Percentiles rank a stretch among this genome's conserved stretches.
phyloP scores from a whole-genome alignment of 2,797 vertebrate genomes.

The Gymnodraco acuticeps region DNA sequence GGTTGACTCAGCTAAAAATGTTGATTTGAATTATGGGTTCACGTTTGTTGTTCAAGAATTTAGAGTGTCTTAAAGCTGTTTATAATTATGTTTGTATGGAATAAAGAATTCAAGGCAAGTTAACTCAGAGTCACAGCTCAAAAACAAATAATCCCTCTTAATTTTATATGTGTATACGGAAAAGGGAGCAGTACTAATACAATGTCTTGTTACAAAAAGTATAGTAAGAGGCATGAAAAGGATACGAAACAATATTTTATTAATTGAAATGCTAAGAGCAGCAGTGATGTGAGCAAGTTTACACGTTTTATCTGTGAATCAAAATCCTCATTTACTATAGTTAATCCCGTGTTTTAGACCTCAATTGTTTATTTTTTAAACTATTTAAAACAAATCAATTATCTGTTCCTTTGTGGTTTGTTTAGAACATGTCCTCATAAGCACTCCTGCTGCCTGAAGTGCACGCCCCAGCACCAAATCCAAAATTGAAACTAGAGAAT shows the following conservation, averaged over 20 bases:
- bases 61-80: constrained; percentile 17
- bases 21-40: constrained; percentile 5
- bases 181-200: background rate
- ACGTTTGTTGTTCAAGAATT: constrained; percentile 12
- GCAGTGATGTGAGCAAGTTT: background rate
- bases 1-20: background rate
- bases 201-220: constrained; percentile 1
- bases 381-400: constrained; percentile 12
- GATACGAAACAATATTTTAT: background rate
- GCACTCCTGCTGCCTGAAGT: background rate
- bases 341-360: background rate
- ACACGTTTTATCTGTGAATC: background rate
- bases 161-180: constrained; percentile 10
- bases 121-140: background rate
- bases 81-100: background rate
- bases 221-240: background rate
- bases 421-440: constrained; percentile 8
- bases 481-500: background rate
- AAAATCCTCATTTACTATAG: background rate
- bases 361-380: background rate
- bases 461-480: background rate
- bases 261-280: background rate
- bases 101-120: constrained; percentile 4
- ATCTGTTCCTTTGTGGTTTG: constrained; percentile 6
- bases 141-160: constrained; percentile 16